phyloP scores from a whole-genome alignment of 2,888 invertebrate genomes.

The Lithosia quadra region DNA sequence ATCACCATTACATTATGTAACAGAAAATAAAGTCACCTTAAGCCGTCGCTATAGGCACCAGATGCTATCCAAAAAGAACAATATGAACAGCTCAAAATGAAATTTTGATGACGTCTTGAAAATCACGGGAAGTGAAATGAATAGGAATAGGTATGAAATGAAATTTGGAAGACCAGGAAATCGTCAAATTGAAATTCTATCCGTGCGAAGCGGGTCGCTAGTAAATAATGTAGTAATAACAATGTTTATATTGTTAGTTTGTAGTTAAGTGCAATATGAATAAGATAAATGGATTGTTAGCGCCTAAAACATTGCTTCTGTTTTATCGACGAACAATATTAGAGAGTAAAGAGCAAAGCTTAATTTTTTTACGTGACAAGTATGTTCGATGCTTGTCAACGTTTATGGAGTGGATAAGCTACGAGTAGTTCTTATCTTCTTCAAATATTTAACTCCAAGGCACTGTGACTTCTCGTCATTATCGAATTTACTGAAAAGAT shows the following conservation, averaged over 20 bases:
- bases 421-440: not conserved
- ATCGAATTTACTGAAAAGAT: not conserved
- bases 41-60: no score
- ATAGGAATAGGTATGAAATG: not conserved
- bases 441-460: not conserved
- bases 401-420: not conserved
- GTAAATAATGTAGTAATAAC: not conserved
- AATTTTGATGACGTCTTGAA: not conserved
- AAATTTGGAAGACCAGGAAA: not conserved
- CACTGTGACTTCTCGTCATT: not conserved
- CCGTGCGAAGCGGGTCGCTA: not conserved
- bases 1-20: no score
- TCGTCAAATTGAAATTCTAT: not conserved
- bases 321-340: conserved; percentile 22
- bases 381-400: not conserved
- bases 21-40: no score
- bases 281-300: conserved; percentile 42
- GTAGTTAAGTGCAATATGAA: conserved; percentile 33
- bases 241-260: conserved; percentile 27
- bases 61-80: no score
- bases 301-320: conserved; percentile 28
- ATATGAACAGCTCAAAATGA: no score
- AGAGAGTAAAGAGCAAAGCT: not conserved
- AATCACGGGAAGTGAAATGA: no score
- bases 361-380: not conserved